These are phyloP conservation scores for Nephila pilipes DNA, from an alignment of 1,140 invertebrate species.

Conservation along the genomic window DNA sequence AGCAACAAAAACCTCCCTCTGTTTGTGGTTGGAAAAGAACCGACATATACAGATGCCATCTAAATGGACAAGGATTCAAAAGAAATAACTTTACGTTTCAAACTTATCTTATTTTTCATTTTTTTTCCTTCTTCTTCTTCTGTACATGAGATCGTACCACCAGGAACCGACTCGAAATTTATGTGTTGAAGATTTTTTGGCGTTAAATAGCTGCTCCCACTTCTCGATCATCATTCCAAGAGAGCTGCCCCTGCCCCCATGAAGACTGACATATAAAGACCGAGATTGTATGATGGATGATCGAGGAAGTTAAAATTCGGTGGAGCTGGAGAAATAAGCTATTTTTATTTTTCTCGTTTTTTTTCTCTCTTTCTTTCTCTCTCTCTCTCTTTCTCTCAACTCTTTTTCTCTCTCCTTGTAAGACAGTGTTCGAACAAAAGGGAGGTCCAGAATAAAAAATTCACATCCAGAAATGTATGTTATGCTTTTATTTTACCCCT, in stretches of 20 bases:
- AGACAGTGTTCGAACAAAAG: conserved; percentile 61
- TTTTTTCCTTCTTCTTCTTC: not conserved
- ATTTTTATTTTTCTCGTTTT: conserved; percentile 61
- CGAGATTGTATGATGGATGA: conserved; percentile 63
- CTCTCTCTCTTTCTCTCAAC: not conserved
- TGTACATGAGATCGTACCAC: conserved; percentile 24
- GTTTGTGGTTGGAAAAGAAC: conserved; percentile 70
- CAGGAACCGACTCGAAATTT: conserved; percentile 67
- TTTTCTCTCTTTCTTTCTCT: not conserved
- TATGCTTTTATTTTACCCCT: conserved; percentile 8
- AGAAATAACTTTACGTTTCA: conserved; percentile 73
- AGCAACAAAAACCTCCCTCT: conserved; percentile 70
- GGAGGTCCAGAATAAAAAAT: conserved; percentile 20
- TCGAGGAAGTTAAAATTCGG: conserved; percentile 51
- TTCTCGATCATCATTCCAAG: conserved; percentile 53
- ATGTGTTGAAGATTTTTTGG: conserved; percentile 72
- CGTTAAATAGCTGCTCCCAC: conserved; percentile 68
- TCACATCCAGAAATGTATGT: conserved; percentile 24
- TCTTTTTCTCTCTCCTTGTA: conserved; percentile 35
- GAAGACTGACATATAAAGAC: conserved; percentile 69
- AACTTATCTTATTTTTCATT: conserved; percentile 59
- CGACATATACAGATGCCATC: conserved; percentile 73
- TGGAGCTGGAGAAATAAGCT: conserved; percentile 40
- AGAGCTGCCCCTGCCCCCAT: conserved; percentile 28
- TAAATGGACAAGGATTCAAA: conserved; percentile 74